These are phyloP conservation scores for Lipophrys pholis DNA, from an alignment of 2,113 vertebrate genomes.

Conservation along the genomic window DNA sequence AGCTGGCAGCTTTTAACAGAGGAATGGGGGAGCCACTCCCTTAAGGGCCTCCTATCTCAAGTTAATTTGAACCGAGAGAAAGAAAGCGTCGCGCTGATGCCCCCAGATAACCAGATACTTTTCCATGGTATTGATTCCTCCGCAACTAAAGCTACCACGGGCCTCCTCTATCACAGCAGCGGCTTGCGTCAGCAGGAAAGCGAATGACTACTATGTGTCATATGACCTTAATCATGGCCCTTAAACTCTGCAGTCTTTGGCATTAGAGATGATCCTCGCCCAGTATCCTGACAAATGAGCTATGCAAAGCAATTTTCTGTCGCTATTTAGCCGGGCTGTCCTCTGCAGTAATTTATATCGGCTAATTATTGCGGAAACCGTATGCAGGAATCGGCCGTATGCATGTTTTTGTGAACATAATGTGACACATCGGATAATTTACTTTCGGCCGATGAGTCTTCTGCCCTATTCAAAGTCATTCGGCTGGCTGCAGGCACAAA, in stretches of 20 bases:
- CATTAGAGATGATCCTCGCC: constrained; percentile 29
- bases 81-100: constrained; percentile 45
- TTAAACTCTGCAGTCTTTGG: constrained; percentile 30
- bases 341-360: constrained; percentile 47
- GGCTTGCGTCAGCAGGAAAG: constrained; percentile 66
- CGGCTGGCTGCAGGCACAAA: constrained; percentile 29
- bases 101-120: constrained; percentile 50
- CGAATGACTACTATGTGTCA: constrained; percentile 33
- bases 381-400: constrained; percentile 27
- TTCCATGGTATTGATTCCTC: constrained; percentile 63
- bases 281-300: constrained; percentile 42
- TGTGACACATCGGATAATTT: constrained; percentile 47
- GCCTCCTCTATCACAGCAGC: constrained; percentile 50
- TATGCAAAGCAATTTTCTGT: constrained; percentile 29
- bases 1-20: constrained; percentile 48
- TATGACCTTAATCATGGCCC: constrained; percentile 48
- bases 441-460: constrained; percentile 40
- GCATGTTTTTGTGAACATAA: constrained; percentile 49
- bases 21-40: constrained; percentile 23
- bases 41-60: constrained; percentile 51
- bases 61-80: constrained; percentile 51
- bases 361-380: constrained; percentile 53
- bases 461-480: constrained; percentile 43
- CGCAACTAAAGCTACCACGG: constrained; percentile 33
- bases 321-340: constrained; percentile 21